Conservation (phyloP, 2,113 vertebrate species). For the Corythoichthys haematopterus region DNA sequence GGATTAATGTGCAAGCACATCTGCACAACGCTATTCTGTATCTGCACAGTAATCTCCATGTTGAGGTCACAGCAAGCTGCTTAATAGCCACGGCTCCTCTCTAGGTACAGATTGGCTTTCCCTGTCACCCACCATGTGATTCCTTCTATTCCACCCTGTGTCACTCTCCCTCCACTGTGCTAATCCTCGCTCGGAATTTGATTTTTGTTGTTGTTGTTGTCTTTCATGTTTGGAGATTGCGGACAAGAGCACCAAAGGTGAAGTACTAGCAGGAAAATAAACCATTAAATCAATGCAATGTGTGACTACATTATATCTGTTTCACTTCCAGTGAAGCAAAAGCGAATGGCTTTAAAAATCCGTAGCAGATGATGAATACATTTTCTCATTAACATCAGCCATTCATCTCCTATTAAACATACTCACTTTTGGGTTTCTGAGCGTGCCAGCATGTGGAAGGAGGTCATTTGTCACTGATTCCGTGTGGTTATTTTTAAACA, state of each 20-base stretch:
- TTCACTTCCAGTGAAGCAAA: background rate
- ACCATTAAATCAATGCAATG: background rate
- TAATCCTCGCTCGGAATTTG: slow-evolving; percentile 36
- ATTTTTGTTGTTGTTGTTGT: background rate
- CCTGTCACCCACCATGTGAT: slow-evolving; percentile 20
- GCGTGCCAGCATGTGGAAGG: slow-evolving; percentile 36
- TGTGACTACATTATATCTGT: background rate
- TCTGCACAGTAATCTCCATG: slow-evolving; percentile 41
- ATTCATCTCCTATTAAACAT: slow-evolving; percentile 10
- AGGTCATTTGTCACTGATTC: slow-evolving; percentile 66
- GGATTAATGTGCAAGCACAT: slow-evolving; percentile 37
- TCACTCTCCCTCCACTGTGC: slow-evolving; percentile 5
- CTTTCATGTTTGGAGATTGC: slow-evolving; percentile 9
- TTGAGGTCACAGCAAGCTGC: slow-evolving; percentile 50
- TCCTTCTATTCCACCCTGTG: background rate
- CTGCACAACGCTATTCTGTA: slow-evolving; percentile 4
- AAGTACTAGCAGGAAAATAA: too few relatives aligned
- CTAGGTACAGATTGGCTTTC: slow-evolving; percentile 39
- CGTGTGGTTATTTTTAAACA: slow-evolving; percentile 62
- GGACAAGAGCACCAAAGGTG: background rate
- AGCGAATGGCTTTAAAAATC: background rate
- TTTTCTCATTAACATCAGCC: background rate
- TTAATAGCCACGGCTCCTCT: slow-evolving; percentile 43
- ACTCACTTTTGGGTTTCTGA: slow-evolving; percentile 17
- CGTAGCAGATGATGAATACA: background rate